These are phyloP conservation scores for Macropodus opercularis DNA, from an alignment of 2,797 vertebrate genomes.

Conservation along the genomic window DNA sequence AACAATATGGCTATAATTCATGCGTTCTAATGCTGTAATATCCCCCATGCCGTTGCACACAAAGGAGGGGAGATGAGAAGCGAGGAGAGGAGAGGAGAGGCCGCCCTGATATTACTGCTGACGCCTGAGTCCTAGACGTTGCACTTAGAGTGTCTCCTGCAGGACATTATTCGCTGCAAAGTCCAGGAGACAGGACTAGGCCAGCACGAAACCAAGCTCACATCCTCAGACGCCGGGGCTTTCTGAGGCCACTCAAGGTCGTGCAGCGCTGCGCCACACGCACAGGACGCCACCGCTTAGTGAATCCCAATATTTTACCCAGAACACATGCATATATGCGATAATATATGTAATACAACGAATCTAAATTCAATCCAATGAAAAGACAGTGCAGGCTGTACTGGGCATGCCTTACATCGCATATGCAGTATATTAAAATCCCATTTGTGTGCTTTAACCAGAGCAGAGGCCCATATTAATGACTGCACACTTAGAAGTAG, in stretches of 20 bases:
- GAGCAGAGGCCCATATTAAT: constrained; percentile 62
- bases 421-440: constrained; percentile 67
- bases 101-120: constrained; percentile 79
- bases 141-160: constrained; percentile 80
- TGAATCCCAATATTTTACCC: constrained; percentile 12
- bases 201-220: constrained; percentile 38
- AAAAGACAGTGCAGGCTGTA: constrained; percentile 37
- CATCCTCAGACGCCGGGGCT: constrained; percentile 46
- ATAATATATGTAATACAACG: constrained; percentile 6
- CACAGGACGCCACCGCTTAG: constrained; percentile 18
- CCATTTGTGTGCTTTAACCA: constrained; percentile 68
- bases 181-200: constrained; percentile 62
- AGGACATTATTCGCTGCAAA: constrained; percentile 77
- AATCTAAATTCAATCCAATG: constrained; percentile 16
- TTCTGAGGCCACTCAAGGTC: constrained; percentile 65
- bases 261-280: constrained; percentile 36
- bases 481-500: constrained; percentile 75
- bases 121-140: constrained; percentile 78
- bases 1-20: constrained; percentile 70
- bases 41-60: constrained; percentile 66
- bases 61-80: constrained; percentile 59
- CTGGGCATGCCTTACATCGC: constrained; percentile 34
- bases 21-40: constrained; percentile 70
- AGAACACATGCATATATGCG: neutral
- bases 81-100: constrained; percentile 58